Evolutionary conservation across 2,797 vertebrate genomes (phyloP).

Genomic region (Rhabdomys pumilio): DNA sequence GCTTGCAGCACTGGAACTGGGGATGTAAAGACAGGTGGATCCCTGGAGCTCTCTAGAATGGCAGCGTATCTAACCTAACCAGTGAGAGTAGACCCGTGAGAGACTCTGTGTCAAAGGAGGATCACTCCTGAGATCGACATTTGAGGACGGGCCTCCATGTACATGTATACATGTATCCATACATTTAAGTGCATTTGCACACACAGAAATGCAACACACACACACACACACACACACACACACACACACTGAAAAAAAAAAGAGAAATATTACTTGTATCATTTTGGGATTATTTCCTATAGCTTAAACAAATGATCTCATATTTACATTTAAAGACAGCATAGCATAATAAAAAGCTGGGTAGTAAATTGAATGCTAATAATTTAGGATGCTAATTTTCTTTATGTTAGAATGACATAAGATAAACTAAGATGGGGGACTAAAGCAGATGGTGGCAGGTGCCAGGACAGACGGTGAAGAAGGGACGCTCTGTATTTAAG

Average conservation of each 20-base stretch:
- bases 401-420: neutral
- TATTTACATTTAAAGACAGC: slow-evolving; percentile 5
- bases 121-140: neutral
- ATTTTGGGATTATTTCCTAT: neutral
- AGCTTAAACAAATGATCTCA: neutral
- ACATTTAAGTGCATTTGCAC: neutral
- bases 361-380: neutral
- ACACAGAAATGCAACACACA: neutral
- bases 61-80: neutral
- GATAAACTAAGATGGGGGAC: neutral
- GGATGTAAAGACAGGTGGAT: neutral
- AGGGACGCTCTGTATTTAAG: neutral
- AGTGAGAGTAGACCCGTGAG: neutral
- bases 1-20: neutral
- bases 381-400: neutral
- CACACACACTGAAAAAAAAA: neutral
- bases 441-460: neutral
- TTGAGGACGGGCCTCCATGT: neutral
- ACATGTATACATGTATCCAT: neutral
- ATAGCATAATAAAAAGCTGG: neutral
- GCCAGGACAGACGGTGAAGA: neutral
- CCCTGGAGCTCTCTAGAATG: neutral
- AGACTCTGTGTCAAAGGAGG: neutral
- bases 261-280: neutral
- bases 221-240: neutral